Evolutionary conservation across 2,113 vertebrate genomes (phyloP).

Genomic region (Triplophysa siluroides): DNA sequence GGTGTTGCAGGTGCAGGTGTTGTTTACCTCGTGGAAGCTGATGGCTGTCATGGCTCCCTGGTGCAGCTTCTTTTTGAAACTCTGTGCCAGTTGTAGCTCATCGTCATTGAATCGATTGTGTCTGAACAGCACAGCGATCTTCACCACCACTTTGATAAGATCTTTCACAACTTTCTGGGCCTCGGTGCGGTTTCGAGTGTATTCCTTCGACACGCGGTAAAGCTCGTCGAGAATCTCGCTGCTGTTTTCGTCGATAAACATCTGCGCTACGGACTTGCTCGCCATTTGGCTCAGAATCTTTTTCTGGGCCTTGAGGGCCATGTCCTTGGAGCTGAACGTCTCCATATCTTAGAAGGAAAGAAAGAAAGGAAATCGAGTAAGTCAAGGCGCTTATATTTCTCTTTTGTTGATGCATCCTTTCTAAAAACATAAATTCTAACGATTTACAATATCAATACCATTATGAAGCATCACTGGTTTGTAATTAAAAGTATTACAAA

Average conservation of each 20-base stretch:
- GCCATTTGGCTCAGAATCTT: slow-evolving; percentile 88
- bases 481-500: no score
- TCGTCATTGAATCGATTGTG: slow-evolving; percentile 77
- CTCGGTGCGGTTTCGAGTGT: slow-evolving; percentile 75
- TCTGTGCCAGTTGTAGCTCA: slow-evolving; percentile 78
- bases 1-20: neutral
- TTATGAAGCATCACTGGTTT: no score
- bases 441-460: no score
- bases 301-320: slow-evolving; percentile 85
- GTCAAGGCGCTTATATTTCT: neutral
- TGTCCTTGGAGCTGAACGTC: slow-evolving; percentile 83
- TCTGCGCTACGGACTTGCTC: slow-evolving; percentile 80
- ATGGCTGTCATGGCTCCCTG: slow-evolving; percentile 86
- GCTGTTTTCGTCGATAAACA: slow-evolving; percentile 87
- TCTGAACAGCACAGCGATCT: slow-evolving; percentile 82
- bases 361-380: slow-evolving; percentile 8
- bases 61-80: slow-evolving; percentile 83
- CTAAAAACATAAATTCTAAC: no score
- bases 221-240: slow-evolving; percentile 88
- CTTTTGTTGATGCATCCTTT: neutral
- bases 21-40: slow-evolving; percentile 84
- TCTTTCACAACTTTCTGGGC: slow-evolving; percentile 87
- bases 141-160: slow-evolving; percentile 87
- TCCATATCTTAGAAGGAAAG: slow-evolving; percentile 73
- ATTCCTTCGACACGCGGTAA: slow-evolving; percentile 85